Evolutionary conservation across 2,888 invertebrate species (phyloP).

Genomic region (Pachycephus smyrnensis): DNA sequence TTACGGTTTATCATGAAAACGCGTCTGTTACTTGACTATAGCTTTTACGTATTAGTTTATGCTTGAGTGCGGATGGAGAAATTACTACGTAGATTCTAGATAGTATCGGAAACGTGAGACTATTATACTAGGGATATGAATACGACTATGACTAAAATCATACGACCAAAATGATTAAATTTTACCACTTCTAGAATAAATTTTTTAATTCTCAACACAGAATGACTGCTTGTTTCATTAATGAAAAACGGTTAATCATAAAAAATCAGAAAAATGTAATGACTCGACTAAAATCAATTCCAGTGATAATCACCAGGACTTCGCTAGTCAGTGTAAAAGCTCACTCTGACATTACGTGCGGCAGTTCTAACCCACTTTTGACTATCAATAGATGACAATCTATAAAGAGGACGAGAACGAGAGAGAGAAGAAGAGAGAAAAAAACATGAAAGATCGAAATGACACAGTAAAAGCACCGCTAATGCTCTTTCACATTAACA

Average conservation of each 20-base stretch:
- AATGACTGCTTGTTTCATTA: neutral
- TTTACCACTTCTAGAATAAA: neutral
- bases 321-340: neutral
- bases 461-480: constrained; percentile 60
- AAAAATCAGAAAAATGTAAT: neutral
- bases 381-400: constrained; percentile 23
- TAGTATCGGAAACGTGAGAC: neutral
- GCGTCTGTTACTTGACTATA: neutral
- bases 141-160: too few relatives aligned
- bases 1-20: neutral
- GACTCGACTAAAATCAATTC: neutral
- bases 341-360: neutral
- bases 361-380: constrained; percentile 25
- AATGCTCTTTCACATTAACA: constrained; percentile 65
- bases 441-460: constrained; percentile 45
- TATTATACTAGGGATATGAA: too few relatives aligned
- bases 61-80: neutral
- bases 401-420: constrained; percentile 24
- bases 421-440: constrained; percentile 24
- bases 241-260: neutral
- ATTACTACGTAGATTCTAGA: neutral
- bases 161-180: neutral
- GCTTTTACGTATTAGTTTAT: neutral
- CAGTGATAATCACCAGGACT: neutral
- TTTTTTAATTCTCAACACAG: neutral